phyloP scores from a whole-genome alignment of 2,888 invertebrate species.

The Dynastes grantii region DNA sequence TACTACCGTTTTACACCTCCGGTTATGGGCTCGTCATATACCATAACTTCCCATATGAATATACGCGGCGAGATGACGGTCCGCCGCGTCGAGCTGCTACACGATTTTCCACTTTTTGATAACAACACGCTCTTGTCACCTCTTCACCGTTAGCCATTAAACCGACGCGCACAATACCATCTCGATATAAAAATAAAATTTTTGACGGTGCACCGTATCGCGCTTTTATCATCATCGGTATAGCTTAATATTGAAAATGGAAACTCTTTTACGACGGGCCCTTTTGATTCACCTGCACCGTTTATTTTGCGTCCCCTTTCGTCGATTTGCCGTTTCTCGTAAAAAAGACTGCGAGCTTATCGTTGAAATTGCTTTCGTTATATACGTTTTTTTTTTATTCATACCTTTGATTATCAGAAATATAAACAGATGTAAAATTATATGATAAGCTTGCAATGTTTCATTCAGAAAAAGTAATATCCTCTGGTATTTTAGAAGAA shows the following conservation, averaged over 20 bases:
- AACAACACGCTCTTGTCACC: slow-evolving; percentile 52
- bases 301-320: slow-evolving; percentile 21
- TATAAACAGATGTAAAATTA: background rate
- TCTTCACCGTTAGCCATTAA: slow-evolving; percentile 45
- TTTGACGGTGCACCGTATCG: slow-evolving; percentile 42
- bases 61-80: slow-evolving; percentile 61
- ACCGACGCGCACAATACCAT: slow-evolving; percentile 55
- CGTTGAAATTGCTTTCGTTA: slow-evolving; percentile 24
- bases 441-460: no score
- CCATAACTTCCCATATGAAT: slow-evolving; percentile 67
- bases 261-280: slow-evolving; percentile 33
- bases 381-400: background rate
- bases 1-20: slow-evolving; percentile 67
- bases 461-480: no score
- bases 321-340: slow-evolving; percentile 29
- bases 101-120: slow-evolving; percentile 67
- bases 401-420: background rate
- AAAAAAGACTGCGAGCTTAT: slow-evolving; percentile 13
- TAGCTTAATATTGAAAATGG: slow-evolving; percentile 45
- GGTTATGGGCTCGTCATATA: slow-evolving; percentile 66
- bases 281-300: slow-evolving; percentile 30
- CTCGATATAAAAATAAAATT: slow-evolving; percentile 49
- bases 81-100: slow-evolving; percentile 56
- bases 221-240: slow-evolving; percentile 41
- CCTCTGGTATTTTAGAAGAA: no score